Evolutionary conservation across 2,888 invertebrate genomes (phyloP), one percentile per base, ranked within the genome.

Genomic region (Iphiclides podalirius): DNA sequence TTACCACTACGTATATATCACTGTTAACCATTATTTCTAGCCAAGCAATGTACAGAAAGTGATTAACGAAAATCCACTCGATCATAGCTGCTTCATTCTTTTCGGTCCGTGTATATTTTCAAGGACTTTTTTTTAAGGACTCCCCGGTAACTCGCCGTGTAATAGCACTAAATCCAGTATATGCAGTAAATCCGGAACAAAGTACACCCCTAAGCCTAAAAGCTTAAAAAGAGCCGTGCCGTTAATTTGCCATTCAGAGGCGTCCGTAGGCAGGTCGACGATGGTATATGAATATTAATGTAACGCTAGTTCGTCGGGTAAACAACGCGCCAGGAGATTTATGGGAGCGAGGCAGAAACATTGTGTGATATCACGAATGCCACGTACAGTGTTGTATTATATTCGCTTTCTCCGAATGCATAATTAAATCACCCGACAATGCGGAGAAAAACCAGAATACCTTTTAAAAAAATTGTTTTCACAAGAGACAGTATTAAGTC

Each of bases 231-330:
- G 26, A 23, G n/a, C n/a, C n/a, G n/a, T n/a, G n/a, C 47, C 11
- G 41, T 42, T 47, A 47, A 47, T 47, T 47, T 47, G 36, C 41
- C 41, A 42, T 47, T 42, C 47, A 47, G 41, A 31, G 31, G 26
- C 17, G 26, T 28, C 41, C 36, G 47, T 31, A 41, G 47, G 41
- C 47, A 47, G 36, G 41, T 36, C 47, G 41, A 11, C 35, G 47
- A 47, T 41, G 41, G 41, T 16, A 41, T 31, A 47, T 47, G 47
- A 47, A 47, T 48, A 48, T 42, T 48, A 48, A 48, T 20, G 31
- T 17, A 13, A 28, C 14, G 16, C 31, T 48, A 48, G 42, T 31
- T 42, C 48, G 12, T 42, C 17, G 39, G 23, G 20, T 48, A 48
- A 48, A 48, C 37, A 48, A 28, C 41, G 33, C 36, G 31, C 35